phyloP scores from a whole-genome alignment of 2,888 invertebrate genomes.

The Tenthredo notha region DNA sequence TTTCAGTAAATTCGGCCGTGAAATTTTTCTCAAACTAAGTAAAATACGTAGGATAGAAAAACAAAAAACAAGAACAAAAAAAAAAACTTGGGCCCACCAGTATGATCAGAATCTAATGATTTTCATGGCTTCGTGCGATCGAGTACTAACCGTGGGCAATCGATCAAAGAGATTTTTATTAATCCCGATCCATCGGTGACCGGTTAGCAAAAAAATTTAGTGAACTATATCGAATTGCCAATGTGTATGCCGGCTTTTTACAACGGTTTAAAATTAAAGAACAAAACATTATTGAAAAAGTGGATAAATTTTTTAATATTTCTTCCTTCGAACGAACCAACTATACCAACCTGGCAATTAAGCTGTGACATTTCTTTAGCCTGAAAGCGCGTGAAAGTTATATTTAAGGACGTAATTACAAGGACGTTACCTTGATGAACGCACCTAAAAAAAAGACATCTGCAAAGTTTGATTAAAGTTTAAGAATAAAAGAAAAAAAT shows the following conservation, averaged over 20 bases:
- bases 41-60: not conserved
- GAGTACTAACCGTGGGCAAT: conserved; percentile 20
- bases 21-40: conserved; percentile 7
- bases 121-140: conserved; percentile 7
- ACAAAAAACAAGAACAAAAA: not conserved
- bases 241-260: conserved; percentile 13
- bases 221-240: conserved; percentile 22
- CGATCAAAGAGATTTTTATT: conserved; percentile 38
- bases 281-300: not conserved
- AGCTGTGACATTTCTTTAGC: not conserved
- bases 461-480: not conserved
- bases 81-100: not conserved
- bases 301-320: not conserved
- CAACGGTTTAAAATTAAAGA: not conserved
- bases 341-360: not conserved
- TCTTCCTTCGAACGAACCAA: not conserved
- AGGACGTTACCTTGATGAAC: conserved; percentile 17
- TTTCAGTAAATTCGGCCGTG: conserved; percentile 1
- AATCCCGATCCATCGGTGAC: conserved; percentile 31
- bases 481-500: not conserved
- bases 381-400: not conserved
- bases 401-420: conserved; percentile 12
- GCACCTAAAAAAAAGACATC: conserved; percentile 1
- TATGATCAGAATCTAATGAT: not conserved
- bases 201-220: conserved; percentile 4